Base-by-base conservation (phyloP, 1,140 invertebrate genomes). In the Drosophila sp. region DNA sequence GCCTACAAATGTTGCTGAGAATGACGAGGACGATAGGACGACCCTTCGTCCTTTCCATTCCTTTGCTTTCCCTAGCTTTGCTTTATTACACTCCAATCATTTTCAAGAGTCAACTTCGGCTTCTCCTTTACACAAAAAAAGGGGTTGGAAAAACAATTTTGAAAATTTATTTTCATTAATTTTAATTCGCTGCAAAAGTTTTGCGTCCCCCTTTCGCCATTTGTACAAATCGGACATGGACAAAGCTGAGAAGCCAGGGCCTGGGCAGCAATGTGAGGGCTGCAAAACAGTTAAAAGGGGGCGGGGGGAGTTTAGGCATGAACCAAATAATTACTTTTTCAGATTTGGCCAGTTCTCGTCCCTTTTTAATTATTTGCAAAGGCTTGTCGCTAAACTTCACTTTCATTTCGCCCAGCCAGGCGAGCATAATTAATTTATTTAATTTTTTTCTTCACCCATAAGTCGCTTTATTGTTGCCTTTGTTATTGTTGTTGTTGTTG, bases 161-260 rank as follows among this genome's bases (percentile, higher is more conserved):
- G 78, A 79, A 87, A 89, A 87, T 87, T 79, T 87, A 89, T 87
- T 87, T 86, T 89, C 82, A 87, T 87, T 87, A 89, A 87, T 87
- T 87, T 87, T 82, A 87, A 87, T 87, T 82, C 80, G 78, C 64
- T 82, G 82, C 63, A 79, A 87, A 87, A 72, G 87, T 87, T 87
- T 57, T 51, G 65, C 76, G 63, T 64, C 53, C 27, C 27, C 54
- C 56, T 14, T 25, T 50, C 25, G 32, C 40, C 48, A 62, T 53
- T 70, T 70, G 56, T 38, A 9, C 29, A 46, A 9, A 40, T 25
- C 50, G 43, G 29, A 34, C 40, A 11, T 34, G 25, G 13, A 43
- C 66, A 14, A 29, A 62, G 32, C 50, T 56, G 21, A 27, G 29
- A 18, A 51, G 27, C 7, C 7, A 25, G 29, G 7, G 4, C 13